Conservation (phyloP, 2,113 vertebrate species). For the Tupaia chinensis region DNA sequence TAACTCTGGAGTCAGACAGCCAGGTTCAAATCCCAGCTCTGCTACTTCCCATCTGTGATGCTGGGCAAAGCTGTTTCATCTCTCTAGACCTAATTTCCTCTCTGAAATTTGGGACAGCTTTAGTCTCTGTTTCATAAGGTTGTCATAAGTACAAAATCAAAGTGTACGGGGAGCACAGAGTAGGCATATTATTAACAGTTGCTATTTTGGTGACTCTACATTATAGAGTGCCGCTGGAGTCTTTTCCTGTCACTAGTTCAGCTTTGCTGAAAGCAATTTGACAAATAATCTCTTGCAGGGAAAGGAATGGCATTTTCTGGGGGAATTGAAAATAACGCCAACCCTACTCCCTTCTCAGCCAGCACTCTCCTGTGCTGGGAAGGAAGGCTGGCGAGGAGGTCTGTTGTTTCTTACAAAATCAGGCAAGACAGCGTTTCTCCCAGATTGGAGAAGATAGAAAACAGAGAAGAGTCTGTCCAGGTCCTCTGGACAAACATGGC, state of each 20-base stretch:
- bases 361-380: conserved; percentile 27
- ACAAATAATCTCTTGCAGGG: conserved; percentile 47
- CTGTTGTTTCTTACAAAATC: background rate
- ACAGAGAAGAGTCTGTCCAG: background rate
- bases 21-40: background rate
- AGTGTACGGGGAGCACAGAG: background rate
- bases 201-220: background rate
- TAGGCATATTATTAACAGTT: background rate
- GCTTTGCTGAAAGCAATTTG: conserved; percentile 63
- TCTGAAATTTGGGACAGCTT: background rate
- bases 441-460: background rate
- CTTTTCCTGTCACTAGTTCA: conserved; percentile 49
- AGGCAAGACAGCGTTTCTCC: conserved; percentile 23
- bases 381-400: background rate
- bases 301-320: conserved; percentile 49
- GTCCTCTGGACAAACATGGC: background rate
- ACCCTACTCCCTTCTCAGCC: conserved; percentile 40
- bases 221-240: conserved; percentile 17
- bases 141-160: background rate
- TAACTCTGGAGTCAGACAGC: background rate
- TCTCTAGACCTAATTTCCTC: background rate
- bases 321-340: conserved; percentile 61
- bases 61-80: background rate
- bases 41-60: background rate
- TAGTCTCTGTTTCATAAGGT: background rate